Percentiles rank a stretch among this genome's conserved stretches.
Evolutionary conservation across 2,888 invertebrate genomes (phyloP).

Genomic region (Margaritifera margaritifera): DNA sequence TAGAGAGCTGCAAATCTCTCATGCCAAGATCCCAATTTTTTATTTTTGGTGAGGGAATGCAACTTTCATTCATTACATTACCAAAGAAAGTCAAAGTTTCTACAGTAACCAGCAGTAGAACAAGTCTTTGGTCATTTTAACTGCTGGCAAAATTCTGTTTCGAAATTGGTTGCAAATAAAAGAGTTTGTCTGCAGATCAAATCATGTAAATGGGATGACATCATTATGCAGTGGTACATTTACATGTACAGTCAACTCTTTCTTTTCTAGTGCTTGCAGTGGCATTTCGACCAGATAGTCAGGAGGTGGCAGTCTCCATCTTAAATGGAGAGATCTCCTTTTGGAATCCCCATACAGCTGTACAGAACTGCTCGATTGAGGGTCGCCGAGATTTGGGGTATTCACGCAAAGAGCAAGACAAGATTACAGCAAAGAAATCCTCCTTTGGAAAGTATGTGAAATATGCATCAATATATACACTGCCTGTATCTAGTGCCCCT

Average conservation of each 20-base stretch:
- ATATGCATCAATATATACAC: background rate
- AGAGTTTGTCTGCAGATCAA: background rate
- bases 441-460: constrained; percentile 85
- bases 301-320: constrained; percentile 93
- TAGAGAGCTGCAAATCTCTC: too few species aligned
- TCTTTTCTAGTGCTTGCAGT: constrained; percentile 81
- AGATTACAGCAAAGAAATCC: constrained; percentile 89
- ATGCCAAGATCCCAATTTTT: too few species aligned
- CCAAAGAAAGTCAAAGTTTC: too few species aligned
- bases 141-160: too few species aligned
- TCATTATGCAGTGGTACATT: background rate
- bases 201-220: background rate
- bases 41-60: too few species aligned
- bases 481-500: too few species aligned
- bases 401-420: constrained; percentile 86
- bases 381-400: constrained; percentile 92
- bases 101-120: too few species aligned
- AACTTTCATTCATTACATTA: too few species aligned
- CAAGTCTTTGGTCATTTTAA: too few species aligned
- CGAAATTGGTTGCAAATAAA: too few species aligned
- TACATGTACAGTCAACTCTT: constrained; percentile 1
- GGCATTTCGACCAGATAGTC: constrained; percentile 90
- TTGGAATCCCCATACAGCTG: constrained; percentile 61
- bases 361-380: constrained; percentile 85
- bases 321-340: constrained; percentile 76